A percentile compares a stretch with the other conserved stretches of the same genome.
phyloP scores from a whole-genome alignment of 2,797 vertebrate genomes.

The Tokudaia tokunoshimensis region DNA sequence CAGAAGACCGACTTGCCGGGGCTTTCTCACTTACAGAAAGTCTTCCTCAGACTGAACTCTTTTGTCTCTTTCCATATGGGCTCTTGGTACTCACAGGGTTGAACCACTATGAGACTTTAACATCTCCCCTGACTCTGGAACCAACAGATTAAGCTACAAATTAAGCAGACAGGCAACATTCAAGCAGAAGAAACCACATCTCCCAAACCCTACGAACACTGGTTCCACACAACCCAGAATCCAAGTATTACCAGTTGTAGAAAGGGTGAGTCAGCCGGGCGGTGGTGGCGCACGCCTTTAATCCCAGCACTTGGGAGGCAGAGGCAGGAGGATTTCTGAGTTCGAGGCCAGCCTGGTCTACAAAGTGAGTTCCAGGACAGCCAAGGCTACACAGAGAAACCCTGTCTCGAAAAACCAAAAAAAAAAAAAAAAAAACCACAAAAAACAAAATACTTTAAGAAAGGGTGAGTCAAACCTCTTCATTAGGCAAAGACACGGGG shows the following conservation, averaged over 20 bases:
- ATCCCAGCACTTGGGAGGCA: too few species aligned
- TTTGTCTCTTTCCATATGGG: neutral
- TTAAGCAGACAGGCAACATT: neutral
- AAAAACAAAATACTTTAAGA: too few species aligned
- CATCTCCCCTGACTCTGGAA: neutral
- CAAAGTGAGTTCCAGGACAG: too few species aligned
- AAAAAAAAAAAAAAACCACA: too few species aligned
- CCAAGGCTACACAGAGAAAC: too few species aligned
- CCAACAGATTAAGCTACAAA: neutral
- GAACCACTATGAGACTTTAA: neutral
- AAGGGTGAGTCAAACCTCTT: neutral
- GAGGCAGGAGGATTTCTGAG: too few species aligned
- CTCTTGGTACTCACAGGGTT: neutral
- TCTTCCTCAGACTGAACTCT: neutral
- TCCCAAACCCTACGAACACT: neutral
- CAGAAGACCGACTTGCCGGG: conserved; percentile 19
- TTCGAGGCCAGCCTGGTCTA: too few species aligned
- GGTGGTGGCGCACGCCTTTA: too few species aligned
- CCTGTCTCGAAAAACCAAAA: too few species aligned
- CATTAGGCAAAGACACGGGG: neutral
- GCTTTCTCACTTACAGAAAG: conserved; percentile 37
- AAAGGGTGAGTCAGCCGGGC: too few species aligned
- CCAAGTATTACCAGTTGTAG: neutral
- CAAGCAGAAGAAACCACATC: neutral
- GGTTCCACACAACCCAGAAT: neutral